A percentile compares a stretch with the other conserved stretches of the same genome.
Evolutionary conservation across 2,888 invertebrate species (phyloP).

Genomic region (Hirtodrosophila histrioides): DNA sequence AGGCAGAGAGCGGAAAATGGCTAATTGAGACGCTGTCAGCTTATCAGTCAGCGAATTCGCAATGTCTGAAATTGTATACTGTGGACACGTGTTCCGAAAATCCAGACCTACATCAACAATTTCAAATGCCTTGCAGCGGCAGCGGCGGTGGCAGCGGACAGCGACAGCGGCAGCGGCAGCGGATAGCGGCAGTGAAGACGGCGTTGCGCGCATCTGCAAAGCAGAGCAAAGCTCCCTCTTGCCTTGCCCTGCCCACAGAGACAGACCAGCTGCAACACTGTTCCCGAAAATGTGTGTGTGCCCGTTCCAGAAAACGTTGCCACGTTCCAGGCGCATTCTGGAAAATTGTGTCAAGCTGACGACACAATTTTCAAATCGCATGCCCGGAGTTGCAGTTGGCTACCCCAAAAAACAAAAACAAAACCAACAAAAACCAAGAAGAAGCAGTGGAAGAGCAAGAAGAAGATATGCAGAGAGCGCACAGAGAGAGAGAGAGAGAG

Average conservation of each 20-base stretch:
- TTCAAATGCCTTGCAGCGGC: conserved; percentile 28
- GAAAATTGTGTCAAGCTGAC: conserved; percentile 83
- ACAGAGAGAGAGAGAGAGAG: conserved; percentile 6
- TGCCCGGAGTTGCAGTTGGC: conserved; percentile 75
- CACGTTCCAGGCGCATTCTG: conserved; percentile 81
- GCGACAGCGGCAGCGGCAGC: neutral
- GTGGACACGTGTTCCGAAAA: conserved; percentile 70
- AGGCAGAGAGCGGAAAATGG: neutral
- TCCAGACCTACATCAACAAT: conserved; percentile 83
- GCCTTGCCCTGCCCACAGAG: neutral
- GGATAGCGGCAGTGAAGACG: conserved; percentile 7
- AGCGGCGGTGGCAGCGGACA: neutral
- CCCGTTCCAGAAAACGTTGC: conserved; percentile 38
- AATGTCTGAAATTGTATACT: too few species aligned
- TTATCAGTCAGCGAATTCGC: conserved; percentile 4
- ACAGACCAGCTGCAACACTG: conserved; percentile 7
- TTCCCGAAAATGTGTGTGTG: conserved; percentile 41
- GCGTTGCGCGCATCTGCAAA: conserved; percentile 66
- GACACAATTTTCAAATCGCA: conserved; percentile 80
- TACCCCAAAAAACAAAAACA: conserved; percentile 26
- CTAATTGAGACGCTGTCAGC: conserved; percentile 22
- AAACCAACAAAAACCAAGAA: conserved; percentile 3
- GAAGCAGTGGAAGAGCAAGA: conserved; percentile 5
- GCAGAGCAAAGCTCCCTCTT: conserved; percentile 9
- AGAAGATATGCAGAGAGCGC: conserved; percentile 9